A percentile compares a stretch with the other conserved stretches of the same genome.
Conservation (phyloP, 2,888 invertebrate genomes). For the Emmelina monodactyla region DNA sequence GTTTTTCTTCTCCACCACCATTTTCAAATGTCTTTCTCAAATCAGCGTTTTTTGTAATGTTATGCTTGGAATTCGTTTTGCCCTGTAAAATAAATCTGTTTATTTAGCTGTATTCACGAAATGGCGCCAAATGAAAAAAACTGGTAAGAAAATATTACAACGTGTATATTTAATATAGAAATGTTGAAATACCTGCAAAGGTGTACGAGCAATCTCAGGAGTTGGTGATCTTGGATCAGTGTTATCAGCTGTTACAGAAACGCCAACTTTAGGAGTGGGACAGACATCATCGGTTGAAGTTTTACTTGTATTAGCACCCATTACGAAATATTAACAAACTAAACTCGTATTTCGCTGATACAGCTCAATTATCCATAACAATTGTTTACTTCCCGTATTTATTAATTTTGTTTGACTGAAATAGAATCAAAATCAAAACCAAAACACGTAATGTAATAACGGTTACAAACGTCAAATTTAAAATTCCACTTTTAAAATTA, state of each 20-base stretch:
- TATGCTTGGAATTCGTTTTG: slow-evolving; percentile 42
- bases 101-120: background rate
- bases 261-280: slow-evolving; percentile 26
- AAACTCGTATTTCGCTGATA: too few species aligned
- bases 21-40: slow-evolving; percentile 55
- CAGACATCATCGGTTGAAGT: slow-evolving; percentile 28
- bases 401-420: slow-evolving; percentile 4
- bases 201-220: slow-evolving; percentile 65
- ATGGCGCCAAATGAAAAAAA: too few species aligned
- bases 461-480: slow-evolving; percentile 35
- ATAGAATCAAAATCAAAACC: slow-evolving; percentile 9
- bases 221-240: slow-evolving; percentile 70
- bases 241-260: slow-evolving; percentile 19
- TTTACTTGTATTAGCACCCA: slow-evolving; percentile 56
- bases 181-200: slow-evolving; percentile 54
- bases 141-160: too few species aligned
- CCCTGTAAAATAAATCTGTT: slow-evolving; percentile 28
- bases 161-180: background rate
- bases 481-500: slow-evolving; percentile 1
- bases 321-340: too few species aligned
- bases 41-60: slow-evolving; percentile 58
- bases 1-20: slow-evolving; percentile 37
- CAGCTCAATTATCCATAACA: too few species aligned
- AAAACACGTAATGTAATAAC: slow-evolving; percentile 53
- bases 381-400: too few species aligned